These are phyloP conservation scores for Chitala chitala DNA, from an alignment of 2,113 vertebrate species.

Conservation along the genomic window DNA sequence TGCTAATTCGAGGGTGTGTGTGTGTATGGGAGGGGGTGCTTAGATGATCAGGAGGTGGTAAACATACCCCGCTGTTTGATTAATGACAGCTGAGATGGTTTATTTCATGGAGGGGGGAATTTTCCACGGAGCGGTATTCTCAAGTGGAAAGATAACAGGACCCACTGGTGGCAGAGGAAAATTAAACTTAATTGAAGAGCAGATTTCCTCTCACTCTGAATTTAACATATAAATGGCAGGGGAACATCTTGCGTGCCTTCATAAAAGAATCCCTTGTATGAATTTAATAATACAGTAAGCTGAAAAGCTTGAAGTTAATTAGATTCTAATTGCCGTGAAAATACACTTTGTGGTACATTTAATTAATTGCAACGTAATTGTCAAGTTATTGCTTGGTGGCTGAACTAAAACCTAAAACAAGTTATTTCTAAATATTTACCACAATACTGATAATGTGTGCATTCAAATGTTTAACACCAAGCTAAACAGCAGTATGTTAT, in stretches of 20 bases:
- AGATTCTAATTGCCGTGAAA: slow-evolving; percentile 16
- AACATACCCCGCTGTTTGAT: slow-evolving; percentile 9
- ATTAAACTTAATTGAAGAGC: slow-evolving; percentile 28
- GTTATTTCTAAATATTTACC: slow-evolving; percentile 6
- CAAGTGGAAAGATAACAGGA: not conserved
- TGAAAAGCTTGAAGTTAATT: slow-evolving; percentile 28
- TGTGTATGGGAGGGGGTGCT: not conserved
- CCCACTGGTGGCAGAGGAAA: slow-evolving; percentile 26
- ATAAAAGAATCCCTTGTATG: slow-evolving; percentile 27
- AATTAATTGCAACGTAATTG: slow-evolving; percentile 9
- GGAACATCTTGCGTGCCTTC: slow-evolving; percentile 23
- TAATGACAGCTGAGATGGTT: slow-evolving; percentile 11
- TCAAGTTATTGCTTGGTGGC: not conserved
- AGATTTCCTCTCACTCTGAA: slow-evolving; percentile 28
- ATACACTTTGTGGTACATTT: slow-evolving; percentile 20
- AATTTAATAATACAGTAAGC: slow-evolving; percentile 32
- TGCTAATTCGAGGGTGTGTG: not conserved
- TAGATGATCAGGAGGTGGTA: not conserved
- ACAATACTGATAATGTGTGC: not conserved
- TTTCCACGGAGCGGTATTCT: not conserved
- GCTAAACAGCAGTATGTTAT: no score
- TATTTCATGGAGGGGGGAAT: not conserved
- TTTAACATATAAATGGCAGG: slow-evolving; percentile 29
- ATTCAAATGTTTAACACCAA: not conserved
- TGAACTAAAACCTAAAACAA: not conserved